Evolutionary conservation across 2,113 vertebrate species (phyloP), one percentile per base, ranked within the genome.

Genomic region (Numenius arquata): DNA sequence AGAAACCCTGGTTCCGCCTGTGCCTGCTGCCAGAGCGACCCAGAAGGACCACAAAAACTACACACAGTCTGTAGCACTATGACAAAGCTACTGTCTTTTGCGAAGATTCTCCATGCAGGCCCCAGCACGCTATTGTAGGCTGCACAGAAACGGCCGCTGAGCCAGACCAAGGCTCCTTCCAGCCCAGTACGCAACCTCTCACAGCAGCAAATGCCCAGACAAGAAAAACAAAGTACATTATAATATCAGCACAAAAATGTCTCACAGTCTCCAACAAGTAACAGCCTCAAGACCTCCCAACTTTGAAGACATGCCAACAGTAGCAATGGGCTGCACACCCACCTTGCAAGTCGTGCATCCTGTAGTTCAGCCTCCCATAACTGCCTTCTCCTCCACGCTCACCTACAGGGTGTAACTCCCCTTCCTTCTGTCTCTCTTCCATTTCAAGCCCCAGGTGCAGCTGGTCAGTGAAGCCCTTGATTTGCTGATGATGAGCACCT

Each of bases 381-480:
- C 4, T 1, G 0, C 38, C 32, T 6, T 8, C 40, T 15, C 8
- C 47, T 48, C 7, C 3, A 0, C 1, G 0, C 11, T 30, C 4
- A 25, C 27, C 43, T 13, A 2, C 36, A 26, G 13, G 0, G 0
- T 10, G 0, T 2, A 2, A 1, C 2, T 1, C 5, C 0, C 5
- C 12, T 3, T 13, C 1, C 11, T 18, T 11, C 7, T 7, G 1
- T 15, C n/a, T 38, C 19, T 12, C 21, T 9, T 30, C 17, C 13
- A 0, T 47, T 36, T 22, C 5, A 7, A 83, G 62, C 48, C 23
- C 27, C 40, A 76, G 63, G 30, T 72, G 83, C n/a, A 40, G 75
- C n/a, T n/a, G 75, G 2, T 22, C 26, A 12, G 38, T 2, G 29
- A 41, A 45, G 34, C 15, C 21, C 15, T 13, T n/a, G 16, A 45